phyloP scores from a whole-genome alignment of 2,888 invertebrate species.

The Ormyrus nitidulus region DNA sequence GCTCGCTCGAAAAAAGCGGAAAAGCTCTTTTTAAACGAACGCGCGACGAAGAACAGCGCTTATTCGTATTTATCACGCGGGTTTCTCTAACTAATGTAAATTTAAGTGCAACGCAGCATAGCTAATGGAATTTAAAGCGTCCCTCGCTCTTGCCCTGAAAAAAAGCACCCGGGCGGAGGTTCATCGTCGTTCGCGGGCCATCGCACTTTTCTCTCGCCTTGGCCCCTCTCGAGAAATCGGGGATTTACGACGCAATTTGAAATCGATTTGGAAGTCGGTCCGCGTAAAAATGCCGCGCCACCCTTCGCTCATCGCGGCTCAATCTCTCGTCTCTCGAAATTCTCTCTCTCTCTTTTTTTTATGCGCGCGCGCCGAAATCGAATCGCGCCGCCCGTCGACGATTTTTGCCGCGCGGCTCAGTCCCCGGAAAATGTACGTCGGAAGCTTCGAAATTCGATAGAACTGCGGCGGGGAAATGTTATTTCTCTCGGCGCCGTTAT shows the following conservation, averaged over 20 bases:
- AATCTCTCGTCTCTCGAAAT: constrained; percentile 23
- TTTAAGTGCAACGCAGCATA: constrained; percentile 6
- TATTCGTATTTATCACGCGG: no score
- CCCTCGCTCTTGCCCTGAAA: not conserved
- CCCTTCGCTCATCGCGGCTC: constrained; percentile 1
- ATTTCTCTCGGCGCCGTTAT: constrained; percentile 7
- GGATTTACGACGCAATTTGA: constrained; percentile 39
- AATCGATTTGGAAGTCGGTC: constrained; percentile 36
- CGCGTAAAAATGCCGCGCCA: constrained; percentile 5
- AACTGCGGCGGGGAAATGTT: not conserved
- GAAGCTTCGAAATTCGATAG: not conserved
- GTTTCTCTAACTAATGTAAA: constrained; percentile 8
- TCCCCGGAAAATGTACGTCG: no score
- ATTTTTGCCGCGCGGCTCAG: no score
- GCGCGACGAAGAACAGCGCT: no score
- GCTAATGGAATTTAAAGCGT: constrained; percentile 10
- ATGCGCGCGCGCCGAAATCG: not conserved
- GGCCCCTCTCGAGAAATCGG: not conserved
- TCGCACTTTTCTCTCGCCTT: constrained; percentile 11
- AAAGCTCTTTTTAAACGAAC: no score
- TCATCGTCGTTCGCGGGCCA: constrained; percentile 34
- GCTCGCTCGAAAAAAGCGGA: no score
- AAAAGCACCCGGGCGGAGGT: not conserved
- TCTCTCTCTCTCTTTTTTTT: not conserved
- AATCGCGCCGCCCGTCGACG: no score